phyloP scores from a whole-genome alignment of 2,797 vertebrate genomes.

The Parambassis ranga region DNA sequence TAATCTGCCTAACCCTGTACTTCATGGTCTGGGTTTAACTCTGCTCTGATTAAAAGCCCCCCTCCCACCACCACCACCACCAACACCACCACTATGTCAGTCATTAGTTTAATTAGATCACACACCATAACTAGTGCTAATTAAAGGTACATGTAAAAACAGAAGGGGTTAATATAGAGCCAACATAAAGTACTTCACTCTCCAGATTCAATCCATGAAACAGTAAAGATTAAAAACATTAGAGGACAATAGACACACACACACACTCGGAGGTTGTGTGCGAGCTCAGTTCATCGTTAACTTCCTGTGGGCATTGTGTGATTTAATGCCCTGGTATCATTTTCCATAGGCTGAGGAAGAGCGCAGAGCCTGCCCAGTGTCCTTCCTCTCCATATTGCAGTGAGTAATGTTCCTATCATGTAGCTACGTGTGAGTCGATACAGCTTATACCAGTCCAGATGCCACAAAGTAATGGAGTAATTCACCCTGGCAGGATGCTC shows the following conservation, averaged over 20 bases:
- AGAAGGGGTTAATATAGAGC: no score
- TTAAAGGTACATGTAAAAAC: no score
- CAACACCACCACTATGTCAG: conserved; percentile 1
- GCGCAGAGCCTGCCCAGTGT: conserved; percentile 5
- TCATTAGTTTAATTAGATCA: conserved; percentile 66
- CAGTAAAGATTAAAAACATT: no score
- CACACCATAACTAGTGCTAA: conserved; percentile 26
- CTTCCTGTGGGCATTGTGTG: conserved; percentile 5
- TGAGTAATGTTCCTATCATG: not conserved
- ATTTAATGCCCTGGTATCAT: conserved; percentile 22
- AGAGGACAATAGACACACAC: no score
- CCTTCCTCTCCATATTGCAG: not conserved
- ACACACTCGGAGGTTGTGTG: not conserved
- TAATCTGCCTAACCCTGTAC: conserved; percentile 63
- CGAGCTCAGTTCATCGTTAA: not conserved
- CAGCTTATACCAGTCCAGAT: not conserved
- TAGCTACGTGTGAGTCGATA: not conserved
- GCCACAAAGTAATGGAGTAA: not conserved
- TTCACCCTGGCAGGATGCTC: not conserved
- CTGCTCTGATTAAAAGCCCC: conserved; percentile 40
- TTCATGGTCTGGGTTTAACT: conserved; percentile 47
- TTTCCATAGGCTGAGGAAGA: conserved; percentile 1
- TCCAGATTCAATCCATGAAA: not conserved
- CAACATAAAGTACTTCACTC: no score
- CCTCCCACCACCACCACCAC: no score